These are phyloP conservation scores for Agrochola lota DNA, from an alignment of 2,888 invertebrate species.

Conservation along the genomic window DNA sequence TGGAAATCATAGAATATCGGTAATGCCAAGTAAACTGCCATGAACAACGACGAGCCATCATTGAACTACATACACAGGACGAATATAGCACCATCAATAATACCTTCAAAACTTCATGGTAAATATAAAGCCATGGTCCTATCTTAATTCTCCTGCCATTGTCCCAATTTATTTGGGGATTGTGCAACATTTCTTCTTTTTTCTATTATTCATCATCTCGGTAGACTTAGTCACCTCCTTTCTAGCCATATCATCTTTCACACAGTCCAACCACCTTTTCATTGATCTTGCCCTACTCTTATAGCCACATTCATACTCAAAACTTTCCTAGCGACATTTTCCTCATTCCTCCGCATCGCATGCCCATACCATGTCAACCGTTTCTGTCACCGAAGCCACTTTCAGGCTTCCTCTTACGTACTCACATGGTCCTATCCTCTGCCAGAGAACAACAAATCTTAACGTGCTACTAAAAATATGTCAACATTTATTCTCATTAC, in stretches of 20 bases:
- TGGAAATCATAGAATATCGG: not conserved
- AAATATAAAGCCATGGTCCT: not conserved
- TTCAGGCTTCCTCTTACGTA: not conserved
- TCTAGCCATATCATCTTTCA: no score
- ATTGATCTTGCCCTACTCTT: not conserved
- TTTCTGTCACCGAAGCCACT: no score
- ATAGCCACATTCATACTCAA: not conserved
- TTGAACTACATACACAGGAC: not conserved
- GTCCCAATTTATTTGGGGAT: not conserved
- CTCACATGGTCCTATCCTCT: not conserved
- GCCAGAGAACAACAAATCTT: not conserved
- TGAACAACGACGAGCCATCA: not conserved
- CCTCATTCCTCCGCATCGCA: not conserved
- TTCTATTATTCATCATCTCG: no score
- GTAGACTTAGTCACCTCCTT: no score
- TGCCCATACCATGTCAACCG: not conserved
- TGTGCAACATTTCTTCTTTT: no score
- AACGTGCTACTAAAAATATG: not conserved
- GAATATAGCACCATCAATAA: not conserved
- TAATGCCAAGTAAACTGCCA: not conserved
- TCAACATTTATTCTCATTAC: slow-evolving; percentile 5
- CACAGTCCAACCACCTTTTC: no score
- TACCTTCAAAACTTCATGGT: not conserved
- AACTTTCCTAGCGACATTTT: not conserved
- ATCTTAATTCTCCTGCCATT: not conserved